Base-by-base conservation (phyloP, 2,888 invertebrate genomes). In the Drosophila mercatorum region DNA sequence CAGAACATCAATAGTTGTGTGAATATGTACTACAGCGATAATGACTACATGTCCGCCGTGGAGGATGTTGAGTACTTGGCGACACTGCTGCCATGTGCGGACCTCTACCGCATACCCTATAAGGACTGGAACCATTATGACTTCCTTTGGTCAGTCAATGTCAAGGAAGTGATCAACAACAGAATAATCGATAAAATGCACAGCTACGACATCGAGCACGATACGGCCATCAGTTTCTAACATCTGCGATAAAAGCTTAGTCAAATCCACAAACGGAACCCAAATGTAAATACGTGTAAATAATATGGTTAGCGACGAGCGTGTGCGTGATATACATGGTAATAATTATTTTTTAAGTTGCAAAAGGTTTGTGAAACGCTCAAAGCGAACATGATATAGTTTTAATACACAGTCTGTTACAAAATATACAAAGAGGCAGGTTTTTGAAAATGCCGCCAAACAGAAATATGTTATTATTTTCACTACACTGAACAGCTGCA, bases 91-190 rank as follows among this genome's bases (percentile, higher is more conserved):
- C 94, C 94, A 0, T 95, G 94, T 75, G 84, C 93, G 0, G 93
- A 93, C 0, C 92, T 92, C 38, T 93, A 93, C 88, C 92, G 93
- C 41, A 92, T 95, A 3, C 91, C 93, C 0, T 92, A 94, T 68
- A 88, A 87, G 17, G 92, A 92, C 38, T 96, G 95, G 91, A 95
- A 94, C 81, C 96, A 96, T 89, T 91, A 96, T 75, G 96, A 96
- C 90, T 96, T 95, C 88, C 89, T 95, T 75, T 95, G 95, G 94
- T 96, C 94, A 5, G 94, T 94, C 14, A 94, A 95, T 84, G 95
- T 94, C 0, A 94, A 94, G 79, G 92, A 93, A 49, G 92, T 95
- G 62, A 90, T 96, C 5, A 95, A 95, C 80, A 93, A 95, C 68
- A 81, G 83, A 56, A 90, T 92, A 60, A 85, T 92, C 10, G 81